Evolutionary conservation across 2,113 vertebrate genomes (phyloP).

Genomic region (Phocoena sinus): DNA sequence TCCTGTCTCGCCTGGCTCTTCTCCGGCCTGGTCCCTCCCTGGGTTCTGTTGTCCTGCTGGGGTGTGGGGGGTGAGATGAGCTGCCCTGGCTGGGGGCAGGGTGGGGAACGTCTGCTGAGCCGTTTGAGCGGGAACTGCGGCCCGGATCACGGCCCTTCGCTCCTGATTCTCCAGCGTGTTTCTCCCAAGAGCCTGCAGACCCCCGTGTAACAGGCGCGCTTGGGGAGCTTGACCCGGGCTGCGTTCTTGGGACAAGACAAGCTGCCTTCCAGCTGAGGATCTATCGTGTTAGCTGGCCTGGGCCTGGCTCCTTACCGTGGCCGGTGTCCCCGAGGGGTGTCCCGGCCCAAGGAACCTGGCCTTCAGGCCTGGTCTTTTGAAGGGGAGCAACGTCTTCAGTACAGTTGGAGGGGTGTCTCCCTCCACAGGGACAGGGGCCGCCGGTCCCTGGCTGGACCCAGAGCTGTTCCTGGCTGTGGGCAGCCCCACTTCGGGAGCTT

Average conservation of each 20-base stretch:
- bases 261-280: neutral
- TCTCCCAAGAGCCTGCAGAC: accelerated
- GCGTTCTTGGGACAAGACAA: neutral
- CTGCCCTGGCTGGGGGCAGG: neutral
- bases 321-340: neutral
- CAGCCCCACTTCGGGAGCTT: neutral
- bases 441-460: neutral
- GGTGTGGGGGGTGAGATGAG: neutral
- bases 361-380: neutral
- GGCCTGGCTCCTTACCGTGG: neutral
- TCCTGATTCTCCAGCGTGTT: accelerated
- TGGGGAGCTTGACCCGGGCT: neutral
- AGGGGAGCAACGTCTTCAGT: neutral
- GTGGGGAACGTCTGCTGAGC: neutral
- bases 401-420: accelerated
- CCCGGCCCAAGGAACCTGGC: neutral
- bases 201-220: accelerated
- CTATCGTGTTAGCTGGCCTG: neutral
- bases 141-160: neutral
- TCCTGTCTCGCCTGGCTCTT: neutral
- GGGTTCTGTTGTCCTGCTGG: neutral
- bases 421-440: neutral
- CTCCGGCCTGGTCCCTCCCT: neutral
- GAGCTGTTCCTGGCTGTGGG: neutral
- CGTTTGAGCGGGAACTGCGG: neutral